Base-by-base conservation (phyloP, 2,113 vertebrate genomes). In the Aspidoscelis tigris region DNA sequence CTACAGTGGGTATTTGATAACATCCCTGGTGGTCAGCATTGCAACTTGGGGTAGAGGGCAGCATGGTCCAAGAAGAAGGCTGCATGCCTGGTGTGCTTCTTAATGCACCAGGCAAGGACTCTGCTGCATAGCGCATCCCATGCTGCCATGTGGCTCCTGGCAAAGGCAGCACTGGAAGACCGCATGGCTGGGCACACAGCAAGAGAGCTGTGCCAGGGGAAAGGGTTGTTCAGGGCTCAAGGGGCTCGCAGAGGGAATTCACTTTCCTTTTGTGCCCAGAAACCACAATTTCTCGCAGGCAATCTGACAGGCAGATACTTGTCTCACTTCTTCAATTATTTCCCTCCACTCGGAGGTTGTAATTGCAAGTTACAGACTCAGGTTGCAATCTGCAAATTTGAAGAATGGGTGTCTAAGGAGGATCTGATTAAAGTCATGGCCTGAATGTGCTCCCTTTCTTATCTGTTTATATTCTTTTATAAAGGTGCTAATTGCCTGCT, bases 401-500 rank as follows among this genome's bases (percentile, higher is more conserved):
- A 83, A 53, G 44, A 76, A 41, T 41, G 18, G 61, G 16, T 16
- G 18, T 72, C n/a, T 41, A 39, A 76, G 26, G 61, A 50, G 69
- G 74, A 24, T 53, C 21, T 69, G 73, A 76, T 76, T 68, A 76
- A 47, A 73, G 74, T 55, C 33, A 21, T 2, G 7, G 44, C 21
- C 24, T 53, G 33, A 55, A 55, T 69, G 12, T 2, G 53, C 50
- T 11, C 26, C 12, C 18, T 20, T n/a, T 24, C 39, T 7, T 77
- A 16, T 53, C 33, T 55, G 39, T 58, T 69, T 18, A 43, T 18
- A 43, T 70, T 70, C 10, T 53, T 77, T 21, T 47, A 24, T 70
- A 76, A 65, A 77, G 74, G 82, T 84, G 82, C 65, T 84, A n/a
- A 84, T 84, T 58, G 8, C 65, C 5, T 69, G 6, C 64, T 55